Evolutionary conservation across 1,140 invertebrate species (phyloP), one percentile per base, ranked within the genome.

Genomic region (Hycleus cichorii): DNA sequence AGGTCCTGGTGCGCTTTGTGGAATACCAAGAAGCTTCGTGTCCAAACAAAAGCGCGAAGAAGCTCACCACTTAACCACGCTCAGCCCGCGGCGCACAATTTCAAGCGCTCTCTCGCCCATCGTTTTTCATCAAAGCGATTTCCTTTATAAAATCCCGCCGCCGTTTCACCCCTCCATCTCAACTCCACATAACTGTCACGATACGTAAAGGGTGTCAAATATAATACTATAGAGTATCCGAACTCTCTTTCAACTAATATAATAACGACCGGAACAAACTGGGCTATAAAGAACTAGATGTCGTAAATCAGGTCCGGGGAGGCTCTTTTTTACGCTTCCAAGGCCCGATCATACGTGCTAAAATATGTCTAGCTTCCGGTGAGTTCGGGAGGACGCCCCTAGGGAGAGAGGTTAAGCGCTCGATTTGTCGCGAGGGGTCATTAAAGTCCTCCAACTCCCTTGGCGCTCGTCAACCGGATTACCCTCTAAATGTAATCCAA

Each of bases 221-320:
- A 60, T 64, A 67, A 53, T 64, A 57, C 59, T 48, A 60, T 44
- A 60, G 32, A 5, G 7, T 32, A 18, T 18, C 60, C 66, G 56
- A 61, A 58, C 75, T 76, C 74, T 80, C 32, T 32, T 32, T 32
- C 32, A 32, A 32, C 40, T 42, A 78, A 79, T 78, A 79, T 76
- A 80, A 79, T 77, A 78, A 78, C 77, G 76, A 74, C 72, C 76
- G 76, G 77, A 78, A 78, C 75, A 77, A 78, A 79, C 77, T 77
- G 70, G 74, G 72, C 77, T 75, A 78, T 80, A 80, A 79, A 79
- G 52, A 42, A 42, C 5, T 42, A 3, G 40, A 42, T 42, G 27
- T 49, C 48, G 57, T 63, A 63, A 63, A 63, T 63, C 61, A 59
- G 52, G 49, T 7, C 18, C 43, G 42, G 60, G 49, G 32, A 58